phyloP scores from a whole-genome alignment of 1,140 invertebrate genomes.

The Drosophila sproati region DNA sequence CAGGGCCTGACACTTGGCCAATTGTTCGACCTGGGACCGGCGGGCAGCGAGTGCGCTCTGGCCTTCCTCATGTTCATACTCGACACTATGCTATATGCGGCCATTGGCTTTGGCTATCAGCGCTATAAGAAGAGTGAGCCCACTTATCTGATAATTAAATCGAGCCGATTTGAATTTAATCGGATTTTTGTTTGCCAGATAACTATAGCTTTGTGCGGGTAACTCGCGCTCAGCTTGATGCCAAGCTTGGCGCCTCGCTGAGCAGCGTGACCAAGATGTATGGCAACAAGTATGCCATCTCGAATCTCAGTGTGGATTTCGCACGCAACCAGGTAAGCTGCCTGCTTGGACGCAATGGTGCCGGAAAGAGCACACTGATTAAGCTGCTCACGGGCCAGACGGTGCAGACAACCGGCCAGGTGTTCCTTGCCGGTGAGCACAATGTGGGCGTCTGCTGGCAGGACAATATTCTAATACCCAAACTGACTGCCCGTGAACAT shows the following conservation, averaged over 20 bases:
- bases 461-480: constrained; percentile 92
- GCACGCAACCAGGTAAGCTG: constrained; percentile 88
- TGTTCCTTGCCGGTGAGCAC: constrained; percentile 83
- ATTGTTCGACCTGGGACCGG: constrained; percentile 73
- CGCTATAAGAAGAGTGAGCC: constrained; percentile 69
- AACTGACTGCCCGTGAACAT: constrained; percentile 92
- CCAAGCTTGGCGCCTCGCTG: constrained; percentile 85
- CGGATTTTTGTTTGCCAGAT: constrained; percentile 25
- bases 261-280: constrained; percentile 85
- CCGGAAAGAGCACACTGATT: constrained; percentile 93
- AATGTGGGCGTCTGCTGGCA: constrained; percentile 93
- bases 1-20: constrained; percentile 80
- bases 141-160: not conserved
- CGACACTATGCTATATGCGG: constrained; percentile 85
- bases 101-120: constrained; percentile 84
- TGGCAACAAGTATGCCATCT: constrained; percentile 86
- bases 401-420: constrained; percentile 86
- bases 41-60: constrained; percentile 70
- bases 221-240: constrained; percentile 65
- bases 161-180: not conserved
- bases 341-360: constrained; percentile 94
- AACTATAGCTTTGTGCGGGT: constrained; percentile 76
- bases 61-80: constrained; percentile 85
- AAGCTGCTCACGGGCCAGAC: constrained; percentile 89
- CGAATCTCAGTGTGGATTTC: constrained; percentile 87